Percentiles rank a stretch among this genome's conserved stretches.
Evolutionary conservation across 1,140 invertebrate species (phyloP).

Genomic region (Periplaneta americana): DNA sequence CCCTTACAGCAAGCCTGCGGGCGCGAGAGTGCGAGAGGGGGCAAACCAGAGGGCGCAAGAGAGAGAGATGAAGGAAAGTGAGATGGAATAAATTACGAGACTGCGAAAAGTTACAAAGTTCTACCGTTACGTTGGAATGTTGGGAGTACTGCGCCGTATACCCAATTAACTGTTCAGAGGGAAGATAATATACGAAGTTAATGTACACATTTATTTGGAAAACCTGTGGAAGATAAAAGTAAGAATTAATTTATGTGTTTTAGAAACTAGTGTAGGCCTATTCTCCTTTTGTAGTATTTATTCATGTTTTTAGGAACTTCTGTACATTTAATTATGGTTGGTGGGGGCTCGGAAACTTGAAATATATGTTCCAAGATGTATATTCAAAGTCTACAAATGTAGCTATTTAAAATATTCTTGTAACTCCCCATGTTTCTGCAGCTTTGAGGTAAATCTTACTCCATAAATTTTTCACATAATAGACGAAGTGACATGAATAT

Average conservation of each 20-base stretch:
- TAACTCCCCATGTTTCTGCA: neutral
- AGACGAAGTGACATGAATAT: too few relatives aligned
- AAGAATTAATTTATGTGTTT: neutral
- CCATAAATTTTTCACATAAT: too few relatives aligned
- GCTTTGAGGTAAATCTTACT: neutral
- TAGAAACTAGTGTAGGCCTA: neutral
- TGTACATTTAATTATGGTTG: neutral
- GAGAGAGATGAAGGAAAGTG: neutral
- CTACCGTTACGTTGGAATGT: neutral
- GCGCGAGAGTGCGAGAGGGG: neutral
- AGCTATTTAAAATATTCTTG: neutral
- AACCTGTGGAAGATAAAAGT: neutral
- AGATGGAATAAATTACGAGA: neutral
- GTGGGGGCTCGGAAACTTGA: neutral
- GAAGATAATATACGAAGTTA: neutral
- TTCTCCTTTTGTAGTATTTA: neutral
- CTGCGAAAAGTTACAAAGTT: neutral
- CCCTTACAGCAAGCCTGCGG: neutral
- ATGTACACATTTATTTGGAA: neutral
- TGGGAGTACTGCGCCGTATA: neutral
- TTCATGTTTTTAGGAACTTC: neutral
- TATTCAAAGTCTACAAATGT: neutral
- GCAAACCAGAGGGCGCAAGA: neutral
- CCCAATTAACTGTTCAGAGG: neutral
- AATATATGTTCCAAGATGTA: neutral